Conservation (phyloP, 2,888 invertebrate genomes). For the Phengaris arion region DNA sequence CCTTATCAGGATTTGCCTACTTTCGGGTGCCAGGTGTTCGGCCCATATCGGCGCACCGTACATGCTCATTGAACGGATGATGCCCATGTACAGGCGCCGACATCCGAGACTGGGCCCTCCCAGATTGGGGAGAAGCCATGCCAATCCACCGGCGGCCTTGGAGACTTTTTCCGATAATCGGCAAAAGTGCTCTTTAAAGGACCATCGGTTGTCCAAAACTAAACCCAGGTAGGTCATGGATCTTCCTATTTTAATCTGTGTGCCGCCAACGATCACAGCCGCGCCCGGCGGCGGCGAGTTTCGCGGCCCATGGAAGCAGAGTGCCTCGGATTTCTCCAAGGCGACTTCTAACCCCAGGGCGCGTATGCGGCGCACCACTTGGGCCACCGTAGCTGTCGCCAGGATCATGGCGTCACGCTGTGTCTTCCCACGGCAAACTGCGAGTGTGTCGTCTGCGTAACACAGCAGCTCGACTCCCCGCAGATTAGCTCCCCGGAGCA, state of each 20-base stretch:
- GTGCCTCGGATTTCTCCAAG: slow-evolving; percentile 5
- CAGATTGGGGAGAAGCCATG: not conserved
- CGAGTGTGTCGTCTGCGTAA: slow-evolving; percentile 3
- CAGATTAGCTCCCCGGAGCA: not conserved
- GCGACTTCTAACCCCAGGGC: slow-evolving; percentile 16
- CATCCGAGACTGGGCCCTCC: not conserved
- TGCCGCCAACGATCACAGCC: not conserved
- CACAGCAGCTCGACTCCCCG: not conserved
- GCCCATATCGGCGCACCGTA: too few species aligned
- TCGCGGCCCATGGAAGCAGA: slow-evolving; percentile 30
- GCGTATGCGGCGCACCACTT: slow-evolving; percentile 10
- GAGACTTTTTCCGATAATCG: slow-evolving; percentile 16
- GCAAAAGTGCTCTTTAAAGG: slow-evolving; percentile 31
- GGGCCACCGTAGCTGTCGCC: slow-evolving; percentile 20
- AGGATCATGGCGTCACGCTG: slow-evolving; percentile 19
- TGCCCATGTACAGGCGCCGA: too few species aligned
- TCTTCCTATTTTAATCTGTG: not conserved
- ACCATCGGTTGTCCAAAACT: slow-evolving; percentile 33
- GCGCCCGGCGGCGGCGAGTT: not conserved
- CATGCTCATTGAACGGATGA: too few species aligned
- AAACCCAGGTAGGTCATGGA: slow-evolving; percentile 33
- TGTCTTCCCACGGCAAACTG: not conserved
- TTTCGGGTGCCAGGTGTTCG: too few species aligned
- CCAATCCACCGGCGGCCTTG: not conserved
- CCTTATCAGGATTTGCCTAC: too few species aligned